These are phyloP conservation scores for Misgurnus anguillicaudatus DNA, from an alignment of 2,113 vertebrate species.

Conservation along the genomic window DNA sequence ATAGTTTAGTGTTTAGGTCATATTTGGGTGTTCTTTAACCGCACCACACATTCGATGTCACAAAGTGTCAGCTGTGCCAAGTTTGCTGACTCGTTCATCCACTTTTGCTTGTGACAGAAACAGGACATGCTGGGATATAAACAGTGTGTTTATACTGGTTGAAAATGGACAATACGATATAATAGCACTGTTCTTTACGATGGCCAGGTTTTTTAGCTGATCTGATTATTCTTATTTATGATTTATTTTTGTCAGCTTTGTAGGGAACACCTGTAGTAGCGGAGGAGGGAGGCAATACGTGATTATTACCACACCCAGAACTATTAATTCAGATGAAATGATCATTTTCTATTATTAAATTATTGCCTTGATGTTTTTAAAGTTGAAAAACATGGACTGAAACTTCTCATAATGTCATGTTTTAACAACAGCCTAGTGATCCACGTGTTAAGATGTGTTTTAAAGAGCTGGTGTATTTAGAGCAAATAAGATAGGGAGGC, in stretches of 20 bases:
- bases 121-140: neutral
- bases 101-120: slow-evolving; percentile 22
- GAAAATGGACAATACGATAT: neutral
- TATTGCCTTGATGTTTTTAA: too few species aligned
- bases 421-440: neutral
- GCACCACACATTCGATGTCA: neutral
- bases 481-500: neutral
- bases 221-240: neutral
- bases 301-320: neutral
- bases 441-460: neutral
- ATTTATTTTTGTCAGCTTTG: neutral
- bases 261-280: neutral
- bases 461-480: neutral
- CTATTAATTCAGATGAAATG: neutral
- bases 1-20: slow-evolving; percentile 45
- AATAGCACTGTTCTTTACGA: neutral
- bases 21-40: slow-evolving; percentile 19
- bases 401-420: neutral
- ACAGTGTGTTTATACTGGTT: neutral
- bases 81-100: slow-evolving; percentile 12
- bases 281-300: neutral
- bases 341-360: neutral
- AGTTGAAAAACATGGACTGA: too few species aligned
- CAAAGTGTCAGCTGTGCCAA: slow-evolving; percentile 10
- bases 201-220: neutral